Evolutionary conservation across 2,888 invertebrate species (phyloP).

Genomic region (Campaea margaritaria): DNA sequence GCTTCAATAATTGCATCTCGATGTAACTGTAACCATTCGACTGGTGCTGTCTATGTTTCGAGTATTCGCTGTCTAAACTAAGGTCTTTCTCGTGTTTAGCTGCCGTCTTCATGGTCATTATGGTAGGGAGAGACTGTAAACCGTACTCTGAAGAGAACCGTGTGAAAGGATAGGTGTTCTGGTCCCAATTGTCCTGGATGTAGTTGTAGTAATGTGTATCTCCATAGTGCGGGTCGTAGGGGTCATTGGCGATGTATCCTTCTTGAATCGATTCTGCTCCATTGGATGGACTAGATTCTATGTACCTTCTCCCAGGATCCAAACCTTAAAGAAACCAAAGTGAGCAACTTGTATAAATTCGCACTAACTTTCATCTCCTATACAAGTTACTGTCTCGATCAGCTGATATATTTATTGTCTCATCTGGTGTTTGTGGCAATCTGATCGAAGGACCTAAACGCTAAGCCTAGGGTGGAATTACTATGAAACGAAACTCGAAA

Average conservation of each 20-base stretch:
- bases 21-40: conserved; percentile 89
- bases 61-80: conserved; percentile 83
- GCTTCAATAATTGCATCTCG: conserved; percentile 84
- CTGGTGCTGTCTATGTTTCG: conserved; percentile 94
- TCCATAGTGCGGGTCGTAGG: conserved; percentile 92
- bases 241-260: conserved; percentile 91
- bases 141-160: conserved; percentile 99
- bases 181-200: conserved; percentile 91
- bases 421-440: too few species aligned
- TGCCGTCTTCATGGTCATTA: conserved; percentile 87
- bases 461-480: too few species aligned
- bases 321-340: conserved; percentile 50
- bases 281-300: conserved; percentile 97
- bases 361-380: too few species aligned
- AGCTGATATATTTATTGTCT: too few species aligned
- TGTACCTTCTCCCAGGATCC: conserved; percentile 88
- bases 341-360: too few species aligned
- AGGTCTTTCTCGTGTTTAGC: conserved; percentile 82
- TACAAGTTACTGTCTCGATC: too few species aligned
- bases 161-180: conserved; percentile 90
- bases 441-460: too few species aligned
- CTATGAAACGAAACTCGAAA: too few species aligned
- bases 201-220: conserved; percentile 98
- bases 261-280: conserved; percentile 90
- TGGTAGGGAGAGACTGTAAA: conserved; percentile 94